Evolutionary conservation across 1,140 invertebrate species (phyloP).

Genomic region (Drosophila lowei): DNA sequence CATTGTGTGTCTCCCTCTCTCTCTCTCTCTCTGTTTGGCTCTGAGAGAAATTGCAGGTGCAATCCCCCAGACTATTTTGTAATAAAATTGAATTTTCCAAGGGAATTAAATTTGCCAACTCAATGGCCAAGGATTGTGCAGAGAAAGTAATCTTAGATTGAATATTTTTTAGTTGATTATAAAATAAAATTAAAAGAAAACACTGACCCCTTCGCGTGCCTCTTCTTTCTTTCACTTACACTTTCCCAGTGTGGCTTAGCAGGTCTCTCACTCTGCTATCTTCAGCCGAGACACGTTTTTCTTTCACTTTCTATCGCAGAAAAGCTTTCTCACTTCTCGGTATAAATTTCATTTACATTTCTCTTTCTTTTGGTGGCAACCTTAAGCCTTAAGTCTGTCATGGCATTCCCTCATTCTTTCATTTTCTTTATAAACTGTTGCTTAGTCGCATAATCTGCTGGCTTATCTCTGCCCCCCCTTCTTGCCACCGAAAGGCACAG

Average conservation of each 20-base stretch:
- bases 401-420: slow-evolving; percentile 6
- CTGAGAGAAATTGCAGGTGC: neutral
- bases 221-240: too few species aligned
- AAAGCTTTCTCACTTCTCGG: too few species aligned
- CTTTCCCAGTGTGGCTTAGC: too few species aligned
- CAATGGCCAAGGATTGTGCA: too few species aligned
- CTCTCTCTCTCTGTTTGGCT: neutral
- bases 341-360: too few species aligned
- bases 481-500: slow-evolving; percentile 19
- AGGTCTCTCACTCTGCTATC: too few species aligned
- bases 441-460: slow-evolving; percentile 43
- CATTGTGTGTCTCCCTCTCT: neutral
- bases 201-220: too few species aligned
- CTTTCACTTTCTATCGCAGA: too few species aligned
- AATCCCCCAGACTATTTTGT: neutral
- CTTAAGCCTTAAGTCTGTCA: too few species aligned
- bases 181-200: too few species aligned
- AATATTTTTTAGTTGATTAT: neutral
- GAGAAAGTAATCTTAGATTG: slow-evolving; percentile 13
- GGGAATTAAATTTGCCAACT: slow-evolving; percentile 6
- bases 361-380: too few species aligned
- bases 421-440: slow-evolving; percentile 42
- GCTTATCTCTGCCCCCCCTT: slow-evolving; percentile 28
- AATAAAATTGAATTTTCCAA: slow-evolving; percentile 13
- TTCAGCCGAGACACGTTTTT: too few species aligned